These are phyloP conservation scores for Poeciliopsis prolifica DNA, from an alignment of 2,113 vertebrate genomes.

Conservation along the genomic window DNA sequence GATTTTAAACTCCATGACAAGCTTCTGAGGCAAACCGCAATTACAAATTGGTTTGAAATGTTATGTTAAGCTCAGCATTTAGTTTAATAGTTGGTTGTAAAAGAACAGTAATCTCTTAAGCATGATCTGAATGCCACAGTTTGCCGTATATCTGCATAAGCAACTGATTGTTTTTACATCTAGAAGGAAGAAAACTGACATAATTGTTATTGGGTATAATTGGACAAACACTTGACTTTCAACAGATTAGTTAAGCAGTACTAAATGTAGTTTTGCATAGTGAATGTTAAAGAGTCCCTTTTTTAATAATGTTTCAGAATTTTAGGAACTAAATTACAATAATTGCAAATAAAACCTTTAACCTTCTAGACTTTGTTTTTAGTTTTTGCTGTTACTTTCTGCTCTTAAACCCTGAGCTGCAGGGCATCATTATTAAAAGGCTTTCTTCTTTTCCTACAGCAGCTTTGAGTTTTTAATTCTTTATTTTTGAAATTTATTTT, in stretches of 20 bases:
- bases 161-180: neutral
- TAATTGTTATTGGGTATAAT: neutral
- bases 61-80: neutral
- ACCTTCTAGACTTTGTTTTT: neutral
- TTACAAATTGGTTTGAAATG: neutral
- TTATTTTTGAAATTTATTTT: too few relatives aligned
- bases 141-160: neutral
- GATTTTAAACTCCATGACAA: neutral
- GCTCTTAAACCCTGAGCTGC: neutral
- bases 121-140: neutral
- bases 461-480: too few relatives aligned
- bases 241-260: neutral
- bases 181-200: neutral
- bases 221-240: neutral
- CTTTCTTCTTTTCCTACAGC: neutral
- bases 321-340: neutral
- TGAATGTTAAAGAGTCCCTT: neutral
- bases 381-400: too few relatives aligned
- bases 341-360: neutral
- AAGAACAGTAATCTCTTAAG: neutral
- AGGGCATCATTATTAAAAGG: neutral
- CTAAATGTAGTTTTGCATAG: neutral
- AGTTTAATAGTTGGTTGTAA: neutral
- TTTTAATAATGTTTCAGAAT: neutral
- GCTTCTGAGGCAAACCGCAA: neutral